Base-by-base conservation (phyloP, 2,113 vertebrate species). In the Poeciliopsis occidentalis region DNA sequence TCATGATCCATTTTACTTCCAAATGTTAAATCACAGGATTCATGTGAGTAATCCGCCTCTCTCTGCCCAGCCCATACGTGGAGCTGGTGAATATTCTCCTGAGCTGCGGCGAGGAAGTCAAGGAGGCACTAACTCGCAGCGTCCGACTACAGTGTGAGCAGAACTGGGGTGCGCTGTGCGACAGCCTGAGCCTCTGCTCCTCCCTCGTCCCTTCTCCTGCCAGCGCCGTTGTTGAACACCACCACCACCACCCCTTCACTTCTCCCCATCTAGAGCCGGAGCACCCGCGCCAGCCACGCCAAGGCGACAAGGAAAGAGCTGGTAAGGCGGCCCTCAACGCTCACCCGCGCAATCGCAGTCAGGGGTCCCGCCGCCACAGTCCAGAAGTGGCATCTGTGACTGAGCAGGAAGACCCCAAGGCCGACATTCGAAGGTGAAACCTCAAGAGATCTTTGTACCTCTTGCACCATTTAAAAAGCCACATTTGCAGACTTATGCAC, bases 61-160 rank as follows among this genome's bases (percentile, higher is more conserved):
- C 69, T 87, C 71, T 83, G 62, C 65, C 57, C 75, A 99, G 98
- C 75, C 97, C 98, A 0, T 99, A 98, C 19, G 96, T 99, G 83
- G 97, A 99, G 92, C 93, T 99, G 47, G 97, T 98, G 88, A 98
- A 98, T 83, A 96, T 97, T 83, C 90, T 99, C 87, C 95, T 99
- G 84, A 94, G 95, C 83, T 99, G 98, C 0, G 97, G 97, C 2
- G 97, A 98, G 77, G 97, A 98, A 84, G 96, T 99, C 88, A 98
- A 96, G 85, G 97, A 97, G 79, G 97, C 97, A 0, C 87, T 99
- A 87, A 97, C 96, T 0, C 94, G 92, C 69, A 99, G 96, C 0
- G 95, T 99, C 29, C 96, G 97, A 69, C 92, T 95, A 27, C 97
- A 99, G 91, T 99, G 97, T 0, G 96, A 98, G 83, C 97, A 99